Conservation (phyloP, 2,888 invertebrate species). For the Drosophila austrosaltans region DNA sequence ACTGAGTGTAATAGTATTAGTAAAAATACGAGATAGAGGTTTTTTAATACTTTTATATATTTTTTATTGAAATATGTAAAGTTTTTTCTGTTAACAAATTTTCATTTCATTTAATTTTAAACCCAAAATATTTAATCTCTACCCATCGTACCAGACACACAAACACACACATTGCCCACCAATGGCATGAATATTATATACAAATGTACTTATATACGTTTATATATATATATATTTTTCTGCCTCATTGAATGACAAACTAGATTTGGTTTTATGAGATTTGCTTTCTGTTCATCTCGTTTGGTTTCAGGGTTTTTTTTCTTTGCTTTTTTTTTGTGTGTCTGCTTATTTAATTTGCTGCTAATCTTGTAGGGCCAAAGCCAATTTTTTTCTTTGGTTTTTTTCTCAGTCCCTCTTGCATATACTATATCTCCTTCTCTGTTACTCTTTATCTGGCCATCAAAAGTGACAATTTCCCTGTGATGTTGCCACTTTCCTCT, state of each 20-base stretch:
- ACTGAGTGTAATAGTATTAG: not conserved
- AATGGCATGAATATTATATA: conserved; percentile 62
- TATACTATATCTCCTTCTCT: conserved; percentile 19
- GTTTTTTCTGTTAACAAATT: not conserved
- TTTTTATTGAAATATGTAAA: not conserved
- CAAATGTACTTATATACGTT: conserved; percentile 7
- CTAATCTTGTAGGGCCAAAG: conserved; percentile 70
- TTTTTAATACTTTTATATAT: not conserved
- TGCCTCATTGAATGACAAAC: conserved; percentile 77
- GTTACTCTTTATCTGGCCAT: conserved; percentile 59
- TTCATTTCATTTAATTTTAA: conserved; percentile 8
- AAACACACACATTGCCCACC: conserved; percentile 35
- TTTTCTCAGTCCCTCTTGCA: conserved; percentile 26
- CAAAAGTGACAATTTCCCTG: conserved; percentile 71
- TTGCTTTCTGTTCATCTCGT: conserved; percentile 69
- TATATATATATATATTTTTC: conserved; percentile 59
- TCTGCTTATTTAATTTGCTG: conserved; percentile 78
- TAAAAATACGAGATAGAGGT: not conserved
- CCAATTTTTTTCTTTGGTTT: conserved; percentile 54
- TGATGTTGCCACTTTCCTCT: conserved; percentile 36
- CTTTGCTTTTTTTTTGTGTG: conserved; percentile 53
- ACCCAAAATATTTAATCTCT: conserved; percentile 22
- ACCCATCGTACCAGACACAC: conserved; percentile 50
- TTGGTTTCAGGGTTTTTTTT: conserved; percentile 37
- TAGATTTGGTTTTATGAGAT: conserved; percentile 77